Evolutionary conservation across 2,797 vertebrate genomes (phyloP).

Genomic region (Huso huso): DNA sequence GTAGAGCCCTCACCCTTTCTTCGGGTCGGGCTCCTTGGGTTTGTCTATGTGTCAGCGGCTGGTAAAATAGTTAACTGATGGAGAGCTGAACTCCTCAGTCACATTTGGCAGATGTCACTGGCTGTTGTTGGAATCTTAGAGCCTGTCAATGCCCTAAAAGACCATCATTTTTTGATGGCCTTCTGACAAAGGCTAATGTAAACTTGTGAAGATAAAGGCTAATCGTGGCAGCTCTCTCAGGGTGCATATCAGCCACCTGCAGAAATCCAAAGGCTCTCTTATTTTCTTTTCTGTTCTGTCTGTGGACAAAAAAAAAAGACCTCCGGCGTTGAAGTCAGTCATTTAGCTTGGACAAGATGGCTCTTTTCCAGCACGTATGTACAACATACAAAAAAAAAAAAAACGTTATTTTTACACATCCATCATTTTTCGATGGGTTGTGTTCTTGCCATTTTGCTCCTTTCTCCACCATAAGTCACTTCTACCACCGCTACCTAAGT

Average conservation of each 20-base stretch:
- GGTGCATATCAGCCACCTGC: constrained; percentile 56
- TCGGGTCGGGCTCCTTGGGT: background rate
- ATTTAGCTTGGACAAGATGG: constrained; percentile 20
- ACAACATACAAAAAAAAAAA: constrained; percentile 7
- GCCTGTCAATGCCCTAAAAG: constrained; percentile 39
- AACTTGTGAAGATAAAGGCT: constrained; percentile 30
- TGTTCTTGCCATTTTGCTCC: background rate
- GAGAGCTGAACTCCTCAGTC: constrained; percentile 51
- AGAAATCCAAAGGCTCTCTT: constrained; percentile 43
- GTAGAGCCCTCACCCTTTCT: background rate
- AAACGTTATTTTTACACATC: constrained; percentile 7
- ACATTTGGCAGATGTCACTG: constrained; percentile 69
- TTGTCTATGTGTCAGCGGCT: background rate
- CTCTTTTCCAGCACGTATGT: constrained; percentile 9
- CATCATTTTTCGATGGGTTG: background rate
- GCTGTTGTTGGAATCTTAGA: constrained; percentile 61
- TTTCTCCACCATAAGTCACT: background rate
- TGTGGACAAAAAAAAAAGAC: constrained; percentile 32
- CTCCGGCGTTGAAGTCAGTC: constrained; percentile 22
- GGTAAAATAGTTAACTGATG: constrained; percentile 1
- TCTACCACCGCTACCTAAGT: background rate
- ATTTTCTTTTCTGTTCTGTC: constrained; percentile 37
- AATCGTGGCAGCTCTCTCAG: constrained; percentile 44
- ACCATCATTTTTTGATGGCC: constrained; percentile 8
- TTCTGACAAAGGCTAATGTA: constrained; percentile 6